These are phyloP conservation scores for Pseudorhombus dupliciocellatus DNA, from an alignment of 2,113 vertebrate species.

Conservation along the genomic window DNA sequence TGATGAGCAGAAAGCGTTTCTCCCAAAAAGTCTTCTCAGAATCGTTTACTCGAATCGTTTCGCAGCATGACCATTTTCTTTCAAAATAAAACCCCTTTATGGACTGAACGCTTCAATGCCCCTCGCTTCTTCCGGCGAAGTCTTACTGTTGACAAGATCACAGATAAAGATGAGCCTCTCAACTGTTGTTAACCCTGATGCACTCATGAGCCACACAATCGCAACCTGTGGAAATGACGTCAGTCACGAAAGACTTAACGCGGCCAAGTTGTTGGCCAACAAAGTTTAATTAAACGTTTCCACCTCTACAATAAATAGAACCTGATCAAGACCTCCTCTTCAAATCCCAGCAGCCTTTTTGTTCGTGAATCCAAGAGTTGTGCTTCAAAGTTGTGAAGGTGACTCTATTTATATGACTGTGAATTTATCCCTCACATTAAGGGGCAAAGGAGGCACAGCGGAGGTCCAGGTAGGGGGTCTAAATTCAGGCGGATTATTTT, in stretches of 20 bases:
- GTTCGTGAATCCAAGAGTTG: conserved; percentile 44
- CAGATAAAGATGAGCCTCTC: conserved; percentile 76
- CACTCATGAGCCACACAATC: conserved; percentile 58
- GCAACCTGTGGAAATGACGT: conserved; percentile 70
- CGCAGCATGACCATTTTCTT: conserved; percentile 43
- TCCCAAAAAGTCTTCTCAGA: conserved; percentile 32
- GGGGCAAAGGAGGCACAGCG: conserved; percentile 71
- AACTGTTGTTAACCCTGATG: conserved; percentile 73
- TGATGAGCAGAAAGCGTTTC: conserved; percentile 36
- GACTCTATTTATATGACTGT: conserved; percentile 74
- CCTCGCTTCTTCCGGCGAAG: conserved; percentile 41
- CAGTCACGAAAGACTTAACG: conserved; percentile 37
- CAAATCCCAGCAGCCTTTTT: conserved; percentile 27
- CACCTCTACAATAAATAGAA: conserved; percentile 6
- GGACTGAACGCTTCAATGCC: conserved; percentile 16
- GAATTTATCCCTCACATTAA: conserved; percentile 74
- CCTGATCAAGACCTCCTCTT: background rate
- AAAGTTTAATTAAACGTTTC: conserved; percentile 13
- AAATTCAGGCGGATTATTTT: conserved; percentile 79
- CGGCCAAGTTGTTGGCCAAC: conserved; percentile 14
- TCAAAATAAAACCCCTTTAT: conserved; percentile 3
- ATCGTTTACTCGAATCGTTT: conserved; percentile 31
- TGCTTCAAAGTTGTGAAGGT: conserved; percentile 46
- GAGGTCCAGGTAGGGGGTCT: conserved; percentile 77
- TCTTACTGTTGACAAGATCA: conserved; percentile 70